Conservation (phyloP, 2,113 vertebrate species). For the Cyphomyrus plagiostoma region DNA sequence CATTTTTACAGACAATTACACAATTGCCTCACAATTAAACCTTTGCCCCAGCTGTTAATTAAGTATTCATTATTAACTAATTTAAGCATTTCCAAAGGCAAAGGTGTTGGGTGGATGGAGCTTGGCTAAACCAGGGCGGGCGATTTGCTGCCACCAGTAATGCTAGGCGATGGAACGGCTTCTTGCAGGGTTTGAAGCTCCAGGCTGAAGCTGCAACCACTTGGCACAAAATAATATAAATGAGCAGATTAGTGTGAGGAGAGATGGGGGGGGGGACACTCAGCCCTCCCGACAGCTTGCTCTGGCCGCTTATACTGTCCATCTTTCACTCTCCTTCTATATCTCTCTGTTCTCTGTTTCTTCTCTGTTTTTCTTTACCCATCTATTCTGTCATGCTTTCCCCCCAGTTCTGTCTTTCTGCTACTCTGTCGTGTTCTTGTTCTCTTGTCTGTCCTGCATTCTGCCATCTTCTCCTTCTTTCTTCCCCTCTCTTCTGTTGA, state of each 20-base stretch:
- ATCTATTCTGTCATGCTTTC: background rate
- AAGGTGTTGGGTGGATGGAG: background rate
- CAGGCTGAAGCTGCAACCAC: background rate
- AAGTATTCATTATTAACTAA: background rate
- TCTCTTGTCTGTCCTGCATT: background rate
- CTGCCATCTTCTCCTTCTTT: background rate
- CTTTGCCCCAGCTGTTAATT: background rate
- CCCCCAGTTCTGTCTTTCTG: background rate
- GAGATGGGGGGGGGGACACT: background rate
- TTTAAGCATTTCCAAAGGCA: background rate
- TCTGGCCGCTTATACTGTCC: too few species aligned
- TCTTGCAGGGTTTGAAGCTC: background rate
- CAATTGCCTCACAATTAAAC: background rate
- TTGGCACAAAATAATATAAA: background rate
- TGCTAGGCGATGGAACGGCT: background rate
- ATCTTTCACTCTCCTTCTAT: background rate
- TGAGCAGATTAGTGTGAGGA: background rate
- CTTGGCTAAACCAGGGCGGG: background rate
- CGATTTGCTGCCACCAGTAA: background rate
- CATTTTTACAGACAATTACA: constrained; percentile 1
- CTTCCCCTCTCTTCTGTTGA: background rate
- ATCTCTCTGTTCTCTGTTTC: background rate
- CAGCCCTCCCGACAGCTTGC: background rate
- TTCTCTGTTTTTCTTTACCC: background rate
- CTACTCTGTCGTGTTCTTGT: background rate